Conservation (phyloP, 37 sponge, comb jelly and placozoan species). For the Cladorhizidae sp. region DNA sequence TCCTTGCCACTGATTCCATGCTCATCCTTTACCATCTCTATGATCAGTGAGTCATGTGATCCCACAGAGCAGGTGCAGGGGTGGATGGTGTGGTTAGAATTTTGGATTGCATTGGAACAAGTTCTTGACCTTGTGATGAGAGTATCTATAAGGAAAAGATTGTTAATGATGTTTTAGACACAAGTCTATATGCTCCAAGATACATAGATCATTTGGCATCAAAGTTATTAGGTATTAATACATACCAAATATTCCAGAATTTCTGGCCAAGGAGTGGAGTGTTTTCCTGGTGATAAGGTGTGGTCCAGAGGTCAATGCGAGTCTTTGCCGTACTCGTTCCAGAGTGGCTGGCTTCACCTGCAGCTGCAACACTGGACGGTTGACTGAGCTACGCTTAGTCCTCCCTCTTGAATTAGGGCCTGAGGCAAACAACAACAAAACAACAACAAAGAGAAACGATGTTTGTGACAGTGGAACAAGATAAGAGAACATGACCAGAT, state of each 20-base stretch:
- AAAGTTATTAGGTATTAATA: too few species aligned
- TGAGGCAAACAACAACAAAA: too few species aligned
- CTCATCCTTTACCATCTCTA: conserved; percentile 30
- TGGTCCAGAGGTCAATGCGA: not conserved
- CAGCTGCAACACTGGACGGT: conserved; percentile 51
- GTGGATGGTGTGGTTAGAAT: not conserved
- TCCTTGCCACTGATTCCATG: too few species aligned
- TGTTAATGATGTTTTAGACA: too few species aligned
- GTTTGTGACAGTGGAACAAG: too few species aligned
- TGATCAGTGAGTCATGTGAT: conserved; percentile 32
- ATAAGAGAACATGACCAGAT: too few species aligned
- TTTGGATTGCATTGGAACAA: not conserved
- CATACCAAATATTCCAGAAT: conserved; percentile 19
- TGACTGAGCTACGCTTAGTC: conserved; percentile 22
- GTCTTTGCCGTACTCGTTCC: not conserved
- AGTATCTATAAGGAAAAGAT: not conserved
- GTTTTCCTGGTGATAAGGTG: not conserved
- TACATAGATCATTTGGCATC: too few species aligned
- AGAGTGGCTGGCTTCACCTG: conserved; percentile 46
- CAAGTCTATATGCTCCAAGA: too few species aligned
- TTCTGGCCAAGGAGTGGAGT: not conserved
- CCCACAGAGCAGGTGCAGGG: not conserved
- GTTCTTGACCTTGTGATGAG: not conserved
- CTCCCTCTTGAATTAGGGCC: too few species aligned
- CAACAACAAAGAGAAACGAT: too few species aligned